These are phyloP conservation scores for Gallinago paraguaiae DNA, from an alignment of 2,113 vertebrate species.

Conservation along the genomic window DNA sequence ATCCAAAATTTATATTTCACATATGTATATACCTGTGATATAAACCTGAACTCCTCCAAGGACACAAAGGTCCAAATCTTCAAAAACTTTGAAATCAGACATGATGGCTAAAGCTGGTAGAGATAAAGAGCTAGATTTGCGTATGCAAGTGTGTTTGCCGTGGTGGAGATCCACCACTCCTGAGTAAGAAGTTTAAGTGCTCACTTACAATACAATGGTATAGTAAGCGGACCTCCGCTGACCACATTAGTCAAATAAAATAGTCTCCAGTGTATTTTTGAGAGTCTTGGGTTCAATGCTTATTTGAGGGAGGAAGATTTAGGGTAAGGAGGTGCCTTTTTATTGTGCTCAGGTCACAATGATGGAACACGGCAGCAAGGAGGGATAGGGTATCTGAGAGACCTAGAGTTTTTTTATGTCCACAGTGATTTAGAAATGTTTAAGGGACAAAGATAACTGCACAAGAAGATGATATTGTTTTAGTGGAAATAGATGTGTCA, in stretches of 20 bases:
- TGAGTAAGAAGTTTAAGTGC: neutral
- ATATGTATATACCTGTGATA: neutral
- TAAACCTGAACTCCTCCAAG: neutral
- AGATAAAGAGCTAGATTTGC: neutral
- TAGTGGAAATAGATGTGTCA: neutral
- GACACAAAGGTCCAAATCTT: neutral
- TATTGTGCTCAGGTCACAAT: neutral
- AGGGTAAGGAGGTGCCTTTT: neutral
- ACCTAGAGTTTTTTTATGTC: neutral
- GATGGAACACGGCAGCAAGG: neutral
- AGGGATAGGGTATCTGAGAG: no score
- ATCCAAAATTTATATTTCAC: neutral
- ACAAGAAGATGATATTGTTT: neutral
- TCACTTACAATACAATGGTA: neutral
- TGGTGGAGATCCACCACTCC: neutral
- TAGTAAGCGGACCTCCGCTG: neutral
- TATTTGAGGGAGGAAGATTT: neutral
- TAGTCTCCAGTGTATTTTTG: neutral
- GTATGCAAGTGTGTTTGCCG: neutral
- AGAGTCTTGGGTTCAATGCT: neutral
- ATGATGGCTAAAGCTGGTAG: no score
- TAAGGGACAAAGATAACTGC: neutral
- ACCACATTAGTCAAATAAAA: neutral
- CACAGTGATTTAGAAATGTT: neutral
- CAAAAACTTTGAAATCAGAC: neutral